Evolutionary conservation across 35 echinoderm and acorn worm genomes (phyloP).

Genomic region (Apostichopus californicus): DNA sequence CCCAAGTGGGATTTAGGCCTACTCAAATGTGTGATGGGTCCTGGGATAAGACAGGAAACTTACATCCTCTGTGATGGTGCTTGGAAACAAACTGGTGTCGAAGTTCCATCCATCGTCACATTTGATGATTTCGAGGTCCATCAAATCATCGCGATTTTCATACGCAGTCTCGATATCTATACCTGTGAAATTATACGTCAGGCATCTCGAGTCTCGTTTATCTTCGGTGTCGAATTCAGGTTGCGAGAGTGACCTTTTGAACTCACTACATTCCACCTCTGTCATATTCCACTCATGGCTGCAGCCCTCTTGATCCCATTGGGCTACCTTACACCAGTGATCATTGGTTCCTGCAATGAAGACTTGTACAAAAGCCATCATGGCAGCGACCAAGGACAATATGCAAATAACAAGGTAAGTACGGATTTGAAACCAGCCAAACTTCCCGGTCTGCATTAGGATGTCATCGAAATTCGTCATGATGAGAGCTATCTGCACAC

Average conservation of each 20-base stretch:
- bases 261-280: neutral
- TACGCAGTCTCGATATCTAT: conserved; percentile 12
- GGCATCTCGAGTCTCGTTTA: neutral
- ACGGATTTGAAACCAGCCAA: conserved; percentile 8
- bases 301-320: conserved; percentile 18
- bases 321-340: conserved; percentile 16
- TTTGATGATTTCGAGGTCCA: neutral
- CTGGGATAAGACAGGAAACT: neutral
- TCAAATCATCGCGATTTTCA: neutral
- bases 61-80: conserved; percentile 17
- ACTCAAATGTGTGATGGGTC: too few species aligned
- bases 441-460: conserved; percentile 1
- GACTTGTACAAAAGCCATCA: conserved; percentile 40
- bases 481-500: neutral
- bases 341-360: conserved; percentile 33
- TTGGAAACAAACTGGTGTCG: neutral
- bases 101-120: conserved; percentile 20
- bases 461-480: conserved; percentile 21
- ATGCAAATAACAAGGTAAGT: conserved; percentile 1
- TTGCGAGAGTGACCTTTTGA: conserved; percentile 9
- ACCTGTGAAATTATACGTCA: conserved; percentile 20
- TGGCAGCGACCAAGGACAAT: neutral
- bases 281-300: conserved; percentile 21
- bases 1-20: too few species aligned
- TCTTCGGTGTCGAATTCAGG: neutral